phyloP scores from a whole-genome alignment of 2,888 invertebrate genomes.

The Euplagia quadripunctaria region DNA sequence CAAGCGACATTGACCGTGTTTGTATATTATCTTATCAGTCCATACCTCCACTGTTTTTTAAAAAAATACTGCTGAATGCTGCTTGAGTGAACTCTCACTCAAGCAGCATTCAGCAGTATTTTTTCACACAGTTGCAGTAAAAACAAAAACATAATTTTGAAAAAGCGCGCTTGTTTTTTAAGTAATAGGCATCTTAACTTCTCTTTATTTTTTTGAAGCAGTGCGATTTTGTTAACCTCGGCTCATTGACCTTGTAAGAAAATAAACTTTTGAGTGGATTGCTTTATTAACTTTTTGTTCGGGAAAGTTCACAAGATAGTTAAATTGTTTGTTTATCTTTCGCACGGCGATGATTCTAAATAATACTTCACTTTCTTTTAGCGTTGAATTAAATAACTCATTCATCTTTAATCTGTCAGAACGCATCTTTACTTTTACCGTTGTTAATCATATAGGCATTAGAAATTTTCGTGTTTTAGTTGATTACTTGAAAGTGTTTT shows the following conservation, averaged over 20 bases:
- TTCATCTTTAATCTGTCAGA: constrained; percentile 60
- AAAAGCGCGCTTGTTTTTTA: too few species aligned
- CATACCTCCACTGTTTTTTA: not conserved
- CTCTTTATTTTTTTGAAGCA: too few species aligned
- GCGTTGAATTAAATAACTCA: constrained; percentile 65
- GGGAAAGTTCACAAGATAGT: constrained; percentile 61
- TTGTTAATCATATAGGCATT: constrained; percentile 53
- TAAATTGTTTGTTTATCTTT: constrained; percentile 64
- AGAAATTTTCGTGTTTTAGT: constrained; percentile 48
- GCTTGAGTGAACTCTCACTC: too few species aligned
- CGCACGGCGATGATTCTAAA: constrained; percentile 56
- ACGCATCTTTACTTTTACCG: constrained; percentile 47
- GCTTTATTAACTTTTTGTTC: constrained; percentile 22
- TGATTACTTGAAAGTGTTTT: constrained; percentile 45
- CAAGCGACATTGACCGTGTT: constrained; percentile 2
- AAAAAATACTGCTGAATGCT: too few species aligned
- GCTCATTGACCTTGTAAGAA: not conserved
- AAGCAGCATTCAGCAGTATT: too few species aligned
- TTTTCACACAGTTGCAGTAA: too few species aligned
- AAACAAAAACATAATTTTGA: too few species aligned
- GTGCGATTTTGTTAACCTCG: not conserved
- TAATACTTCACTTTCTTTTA: constrained; percentile 59
- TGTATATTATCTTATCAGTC: not conserved
- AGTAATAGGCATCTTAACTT: too few species aligned
- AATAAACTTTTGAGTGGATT: not conserved